A percentile compares a stretch with the other conserved stretches of the same genome.
Conservation (phyloP, 2,113 vertebrate genomes). For the Anarrhichthys ocellatus region DNA sequence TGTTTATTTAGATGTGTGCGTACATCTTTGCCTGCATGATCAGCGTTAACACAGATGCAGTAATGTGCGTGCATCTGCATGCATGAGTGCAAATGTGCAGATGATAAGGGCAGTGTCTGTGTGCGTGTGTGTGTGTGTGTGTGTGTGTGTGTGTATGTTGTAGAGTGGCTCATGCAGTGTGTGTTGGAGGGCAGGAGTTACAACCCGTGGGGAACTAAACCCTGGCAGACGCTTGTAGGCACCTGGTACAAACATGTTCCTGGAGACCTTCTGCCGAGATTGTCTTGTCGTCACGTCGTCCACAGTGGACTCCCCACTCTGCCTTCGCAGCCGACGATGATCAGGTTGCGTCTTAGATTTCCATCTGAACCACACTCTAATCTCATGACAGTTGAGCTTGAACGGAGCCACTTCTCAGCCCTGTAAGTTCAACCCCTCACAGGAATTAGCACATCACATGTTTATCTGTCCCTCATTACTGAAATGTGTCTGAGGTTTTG, state of each 20-base stretch:
- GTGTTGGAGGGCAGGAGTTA: conserved; percentile 45
- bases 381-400: conserved; percentile 64
- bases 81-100: conserved; percentile 28
- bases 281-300: conserved; percentile 79
- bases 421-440: conserved; percentile 55
- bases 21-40: conserved; percentile 35
- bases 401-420: conserved; percentile 69
- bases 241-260: conserved; percentile 79
- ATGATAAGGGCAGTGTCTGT: background rate
- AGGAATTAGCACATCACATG: conserved; percentile 71
- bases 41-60: conserved; percentile 8
- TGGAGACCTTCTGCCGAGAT: conserved; percentile 71
- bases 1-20: conserved; percentile 41
- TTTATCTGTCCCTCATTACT: conserved; percentile 71
- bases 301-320: conserved; percentile 71
- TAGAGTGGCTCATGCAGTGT: conserved; percentile 23
- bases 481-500: conserved; percentile 55
- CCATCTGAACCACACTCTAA: conserved; percentile 74
- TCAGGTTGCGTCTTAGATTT: conserved; percentile 80
- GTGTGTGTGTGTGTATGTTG: conserved; percentile 17
- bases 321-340: conserved; percentile 53
- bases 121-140: conserved; percentile 7
- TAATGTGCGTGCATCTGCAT: conserved; percentile 24
- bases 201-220: conserved; percentile 61
- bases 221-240: conserved; percentile 63